Evolutionary conservation across 2,888 invertebrate species (phyloP).

Genomic region (Octonoba sinensis): DNA sequence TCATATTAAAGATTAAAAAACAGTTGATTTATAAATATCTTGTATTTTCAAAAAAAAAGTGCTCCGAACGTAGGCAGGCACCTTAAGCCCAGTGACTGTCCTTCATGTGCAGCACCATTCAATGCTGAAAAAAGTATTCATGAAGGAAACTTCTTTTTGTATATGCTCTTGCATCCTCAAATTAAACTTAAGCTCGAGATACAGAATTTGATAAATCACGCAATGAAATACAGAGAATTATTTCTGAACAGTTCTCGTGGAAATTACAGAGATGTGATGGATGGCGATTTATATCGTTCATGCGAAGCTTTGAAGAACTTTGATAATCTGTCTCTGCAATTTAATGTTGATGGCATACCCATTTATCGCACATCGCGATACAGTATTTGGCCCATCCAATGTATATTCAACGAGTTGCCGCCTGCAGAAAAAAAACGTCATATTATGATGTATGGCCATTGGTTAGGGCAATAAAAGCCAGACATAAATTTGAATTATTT

Average conservation of each 20-base stretch:
- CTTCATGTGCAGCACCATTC: not conserved
- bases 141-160: slow-evolving; percentile 6
- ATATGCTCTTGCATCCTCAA: not conserved
- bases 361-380: not conserved
- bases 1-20: too few species aligned
- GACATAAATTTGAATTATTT: not conserved
- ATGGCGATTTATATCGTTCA: slow-evolving; percentile 7
- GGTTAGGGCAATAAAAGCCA: slow-evolving; percentile 4
- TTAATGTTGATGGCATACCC: slow-evolving; percentile 10
- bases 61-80: too few species aligned
- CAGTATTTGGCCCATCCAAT: slow-evolving; percentile 8
- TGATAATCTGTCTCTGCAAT: not conserved
- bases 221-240: not conserved
- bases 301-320: not conserved
- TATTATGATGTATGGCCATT: not conserved
- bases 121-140: not conserved
- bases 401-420: not conserved
- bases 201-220: not conserved
- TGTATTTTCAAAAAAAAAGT: too few species aligned
- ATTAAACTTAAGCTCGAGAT: slow-evolving; percentile 2
- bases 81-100: too few species aligned
- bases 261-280: slow-evolving; percentile 10
- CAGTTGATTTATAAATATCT: too few species aligned
- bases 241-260: not conserved
- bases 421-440: not conserved